Base-by-base conservation (phyloP, 2,797 vertebrate genomes). In the Lagodon rhomboides region DNA sequence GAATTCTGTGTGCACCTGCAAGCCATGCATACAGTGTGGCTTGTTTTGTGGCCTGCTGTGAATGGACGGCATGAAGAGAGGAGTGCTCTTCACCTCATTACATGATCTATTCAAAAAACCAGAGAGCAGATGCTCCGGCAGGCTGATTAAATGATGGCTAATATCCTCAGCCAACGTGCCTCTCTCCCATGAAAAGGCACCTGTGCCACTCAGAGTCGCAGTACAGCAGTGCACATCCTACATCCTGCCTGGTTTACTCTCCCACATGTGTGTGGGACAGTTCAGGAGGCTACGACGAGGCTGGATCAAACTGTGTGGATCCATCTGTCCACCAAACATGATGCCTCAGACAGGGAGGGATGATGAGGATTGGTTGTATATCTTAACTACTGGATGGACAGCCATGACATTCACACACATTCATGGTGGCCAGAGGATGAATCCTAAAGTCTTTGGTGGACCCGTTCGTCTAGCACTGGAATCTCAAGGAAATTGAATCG, bases 101-200 rank as follows among this genome's bases (percentile, higher is more conserved):
- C 79, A 73, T 79, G 79, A 88, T 91, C 82, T 87, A 89, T 93
- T 92, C 88, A 88, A 89, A 89, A 88, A 87, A 69, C 50, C 65
- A 27, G 73, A 77, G 84, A 89, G 82, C 88, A 89, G 87, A 93
- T 89, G 91, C 87, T 82, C 27, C 17, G 25, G 78, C 49, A 63
- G 74, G 72, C 84, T 91, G 90, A 93, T 89, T 89, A 89, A 90
- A 92, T 84, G 89, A 92, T 68, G 85, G 83, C 90, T 82, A 85
- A 85, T 77, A 63, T 79, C 71, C 67, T 84, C 74, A 67, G 80
- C 79, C 76, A 68, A 84, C 34, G 55, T 72, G 60, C 63, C 25
- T 46, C 34, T 83, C 71, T 76, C 77, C 58, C 25, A 76, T 55
- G 68, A 79, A 74, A 82, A 82, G 84, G 50, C 85, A 89, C 80